Evolutionary conservation across 2,797 vertebrate species (phyloP).

Genomic region (Oreochromis mossambicus): DNA sequence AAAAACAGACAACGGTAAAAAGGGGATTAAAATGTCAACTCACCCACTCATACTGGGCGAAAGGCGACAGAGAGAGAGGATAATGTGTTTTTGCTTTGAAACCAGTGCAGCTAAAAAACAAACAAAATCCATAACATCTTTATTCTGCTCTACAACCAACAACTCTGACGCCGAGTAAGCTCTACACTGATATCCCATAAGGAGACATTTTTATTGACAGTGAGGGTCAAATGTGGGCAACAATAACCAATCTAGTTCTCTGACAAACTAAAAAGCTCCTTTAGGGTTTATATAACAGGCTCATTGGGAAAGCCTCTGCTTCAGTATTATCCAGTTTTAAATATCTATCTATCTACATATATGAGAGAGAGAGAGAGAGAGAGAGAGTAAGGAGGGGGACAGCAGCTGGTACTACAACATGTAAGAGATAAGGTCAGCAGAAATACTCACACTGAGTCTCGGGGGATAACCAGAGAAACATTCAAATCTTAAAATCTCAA

Average conservation of each 20-base stretch:
- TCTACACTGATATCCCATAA: background rate
- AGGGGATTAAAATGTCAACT: background rate
- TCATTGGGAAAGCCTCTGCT: background rate
- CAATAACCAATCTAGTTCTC: background rate
- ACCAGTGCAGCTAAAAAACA: background rate
- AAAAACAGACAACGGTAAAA: background rate
- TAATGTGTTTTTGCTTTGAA: slow-evolving; percentile 2
- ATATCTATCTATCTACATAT: background rate
- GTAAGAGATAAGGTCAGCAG: slow-evolving; percentile 68
- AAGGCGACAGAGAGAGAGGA: background rate
- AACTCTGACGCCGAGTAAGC: background rate
- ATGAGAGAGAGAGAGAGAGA: background rate
- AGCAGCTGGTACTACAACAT: slow-evolving; percentile 47
- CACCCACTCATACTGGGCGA: background rate
- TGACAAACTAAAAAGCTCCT: background rate
- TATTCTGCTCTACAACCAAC: background rate
- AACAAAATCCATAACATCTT: background rate
- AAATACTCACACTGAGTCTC: slow-evolving; percentile 60
- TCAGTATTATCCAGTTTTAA: background rate
- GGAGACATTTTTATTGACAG: background rate
- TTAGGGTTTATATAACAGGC: background rate
- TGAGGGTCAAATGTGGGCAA: background rate
- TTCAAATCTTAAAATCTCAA: slow-evolving; percentile 70
- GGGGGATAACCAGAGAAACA: slow-evolving; percentile 48
- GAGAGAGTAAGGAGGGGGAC: background rate